Evolutionary conservation across 2,113 vertebrate genomes (phyloP).

Genomic region (Actinemys pallida): DNA sequence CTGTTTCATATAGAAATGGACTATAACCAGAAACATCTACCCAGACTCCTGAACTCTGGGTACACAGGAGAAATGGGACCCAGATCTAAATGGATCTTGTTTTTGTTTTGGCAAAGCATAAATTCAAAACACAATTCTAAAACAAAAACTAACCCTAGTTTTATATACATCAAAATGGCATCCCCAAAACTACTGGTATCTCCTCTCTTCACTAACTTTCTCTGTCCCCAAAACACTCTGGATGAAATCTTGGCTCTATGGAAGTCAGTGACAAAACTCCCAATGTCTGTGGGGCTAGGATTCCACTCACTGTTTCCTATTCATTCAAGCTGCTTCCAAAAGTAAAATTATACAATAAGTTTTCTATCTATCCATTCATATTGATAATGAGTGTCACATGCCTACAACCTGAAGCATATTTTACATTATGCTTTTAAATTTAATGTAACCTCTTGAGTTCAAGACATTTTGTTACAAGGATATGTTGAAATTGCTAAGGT

Average conservation of each 20-base stretch:
- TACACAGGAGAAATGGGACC: neutral
- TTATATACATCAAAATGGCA: neutral
- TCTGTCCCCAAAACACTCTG: neutral
- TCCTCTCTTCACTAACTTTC: neutral
- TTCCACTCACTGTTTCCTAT: neutral
- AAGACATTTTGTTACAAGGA: neutral
- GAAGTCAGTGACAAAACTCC: neutral
- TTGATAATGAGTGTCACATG: neutral
- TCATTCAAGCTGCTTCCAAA: neutral
- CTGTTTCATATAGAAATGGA: neutral
- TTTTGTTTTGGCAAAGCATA: neutral
- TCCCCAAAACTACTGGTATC: neutral
- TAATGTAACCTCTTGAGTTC: neutral
- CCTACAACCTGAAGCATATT: conserved; percentile 9
- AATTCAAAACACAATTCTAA: neutral
- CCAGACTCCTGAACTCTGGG: neutral
- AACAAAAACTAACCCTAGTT: neutral
- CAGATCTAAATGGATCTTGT: neutral
- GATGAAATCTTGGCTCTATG: neutral
- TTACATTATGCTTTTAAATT: neutral
- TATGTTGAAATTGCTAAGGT: neutral
- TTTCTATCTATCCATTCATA: conserved; percentile 4
- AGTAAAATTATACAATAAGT: conserved; percentile 8
- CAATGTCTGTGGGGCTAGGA: neutral
- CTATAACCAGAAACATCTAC: neutral